Base-by-base conservation (phyloP, 53 echinoderm and acorn worm genomes). In the Henricia sp. region DNA sequence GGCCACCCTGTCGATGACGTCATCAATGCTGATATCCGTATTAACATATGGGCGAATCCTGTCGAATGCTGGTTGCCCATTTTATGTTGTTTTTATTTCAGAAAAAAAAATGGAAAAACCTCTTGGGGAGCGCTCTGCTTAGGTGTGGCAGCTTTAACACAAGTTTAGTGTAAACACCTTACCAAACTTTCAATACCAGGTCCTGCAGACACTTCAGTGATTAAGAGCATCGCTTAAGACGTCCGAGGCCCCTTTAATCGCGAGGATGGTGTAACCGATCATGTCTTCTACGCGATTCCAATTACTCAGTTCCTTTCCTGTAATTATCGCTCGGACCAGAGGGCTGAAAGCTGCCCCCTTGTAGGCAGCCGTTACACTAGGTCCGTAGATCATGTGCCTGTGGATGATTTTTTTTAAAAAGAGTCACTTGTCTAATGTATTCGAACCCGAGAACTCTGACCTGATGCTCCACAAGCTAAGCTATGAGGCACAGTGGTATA, bases 311-410 rank as follows among this genome's bases (percentile, higher is more conserved):
- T 70, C 80, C 3, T 67, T 75, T 23, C 77, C 91, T 50, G 59
- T 43, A 16, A 71, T 50, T 24, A 93, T 71, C 2, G 83, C 76
- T 50, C 68, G 67, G 27, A 32, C 35, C n/a, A 95, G 68, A 0
- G 89, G 88, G 11, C 90, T 73, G 24, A 95, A 87, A 4, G 87
- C 83, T 1, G 74, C 87, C 13, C 90, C 95, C 4, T 93, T 91
- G 65, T 93, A 95, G 6, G 83, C 78, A 0, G 75, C 67, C 26
- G 36, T 59, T 11, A 77, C 67, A 32, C 74, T 86, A 14, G 91
- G 91, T 1, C 93, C 88, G 62, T 86, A 93, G 25, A 95, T 77
- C 55, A 95, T 77, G 52, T 95, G 95, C 52, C 93, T 95, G 88
- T 1, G 4, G 58, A 53, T 53, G 19, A 16, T n/a, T n/a, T n/a